phyloP scores from a whole-genome alignment of 1,140 invertebrate genomes.

The Holcopasites calliopsidis region DNA sequence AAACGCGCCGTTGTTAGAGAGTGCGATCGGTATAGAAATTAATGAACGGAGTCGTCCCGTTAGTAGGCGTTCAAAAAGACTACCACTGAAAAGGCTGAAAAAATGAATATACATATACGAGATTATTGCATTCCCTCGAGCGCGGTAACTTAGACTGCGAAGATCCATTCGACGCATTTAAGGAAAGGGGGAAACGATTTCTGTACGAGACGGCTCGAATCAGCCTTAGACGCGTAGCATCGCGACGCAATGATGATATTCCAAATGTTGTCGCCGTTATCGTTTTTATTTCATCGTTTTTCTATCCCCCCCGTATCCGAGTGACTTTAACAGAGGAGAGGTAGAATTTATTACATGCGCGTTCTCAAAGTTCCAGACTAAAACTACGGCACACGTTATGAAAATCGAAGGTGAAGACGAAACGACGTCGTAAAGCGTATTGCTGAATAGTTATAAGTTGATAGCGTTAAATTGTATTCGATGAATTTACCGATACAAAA shows the following conservation, averaged over 20 bases:
- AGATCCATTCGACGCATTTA: background rate
- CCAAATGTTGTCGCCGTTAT: background rate
- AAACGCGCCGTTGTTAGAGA: background rate
- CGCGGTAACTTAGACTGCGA: background rate
- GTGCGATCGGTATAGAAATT: constrained; percentile 19
- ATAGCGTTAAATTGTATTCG: constrained; percentile 58
- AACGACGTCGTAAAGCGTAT: constrained; percentile 59
- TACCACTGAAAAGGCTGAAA: background rate
- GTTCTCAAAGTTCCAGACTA: constrained; percentile 57
- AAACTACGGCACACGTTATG: constrained; percentile 49
- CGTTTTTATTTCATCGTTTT: too few species aligned
- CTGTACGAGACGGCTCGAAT: constrained; percentile 29
- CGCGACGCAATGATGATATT: too few species aligned
- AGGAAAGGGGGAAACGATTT: background rate
- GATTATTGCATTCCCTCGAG: background rate
- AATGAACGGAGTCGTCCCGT: background rate
- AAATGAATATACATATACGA: background rate
- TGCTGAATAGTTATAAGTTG: constrained; percentile 64
- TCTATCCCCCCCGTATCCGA: too few species aligned
- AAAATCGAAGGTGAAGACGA: constrained; percentile 33
- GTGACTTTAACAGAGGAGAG: constrained; percentile 4
- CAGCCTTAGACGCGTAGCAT: too few species aligned
- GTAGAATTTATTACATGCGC: too few species aligned
- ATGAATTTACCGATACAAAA: constrained; percentile 57
- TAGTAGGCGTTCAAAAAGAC: background rate